A percentile compares a stretch with the other conserved stretches of the same genome.
These are phyloP conservation scores for Diploscapter pachys DNA, from an alignment of 1,140 invertebrate genomes.

Conservation along the genomic window DNA sequence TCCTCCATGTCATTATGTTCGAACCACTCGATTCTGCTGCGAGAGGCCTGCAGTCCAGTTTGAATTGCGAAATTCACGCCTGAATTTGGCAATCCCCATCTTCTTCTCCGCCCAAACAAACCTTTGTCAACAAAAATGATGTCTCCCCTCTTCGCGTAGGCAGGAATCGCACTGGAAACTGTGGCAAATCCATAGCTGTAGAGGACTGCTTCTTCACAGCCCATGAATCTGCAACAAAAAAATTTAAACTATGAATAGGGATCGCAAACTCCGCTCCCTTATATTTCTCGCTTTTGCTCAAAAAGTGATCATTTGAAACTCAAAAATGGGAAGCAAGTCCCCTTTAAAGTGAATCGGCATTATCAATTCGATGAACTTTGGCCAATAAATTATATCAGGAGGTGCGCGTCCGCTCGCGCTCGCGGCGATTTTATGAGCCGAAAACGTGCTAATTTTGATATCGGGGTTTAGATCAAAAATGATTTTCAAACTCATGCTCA, in stretches of 20 bases:
- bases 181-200: slow-evolving; percentile 98
- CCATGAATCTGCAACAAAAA: slow-evolving; percentile 71
- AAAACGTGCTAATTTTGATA: no score
- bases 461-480: no score
- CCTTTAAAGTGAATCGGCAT: no score
- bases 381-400: no score
- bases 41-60: slow-evolving; percentile 84
- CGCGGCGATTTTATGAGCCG: no score
- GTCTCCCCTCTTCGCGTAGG: slow-evolving; percentile 88
- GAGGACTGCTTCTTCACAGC: slow-evolving; percentile 86
- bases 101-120: slow-evolving; percentile 3
- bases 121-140: slow-evolving; percentile 80
- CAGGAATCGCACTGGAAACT: slow-evolving; percentile 74
- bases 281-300: no score
- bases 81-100: slow-evolving; percentile 62
- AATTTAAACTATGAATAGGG: not conserved
- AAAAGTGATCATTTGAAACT: no score
- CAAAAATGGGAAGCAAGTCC: no score
- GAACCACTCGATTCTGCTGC: slow-evolving; percentile 80
- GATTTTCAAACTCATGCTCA: no score
- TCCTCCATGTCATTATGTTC: slow-evolving; percentile 87
- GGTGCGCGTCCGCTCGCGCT: no score
- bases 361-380: no score
- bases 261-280: no score
- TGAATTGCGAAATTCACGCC: slow-evolving; percentile 88